Conservation (phyloP, 1,140 invertebrate genomes). For the Dendrolimus punctatus region DNA sequence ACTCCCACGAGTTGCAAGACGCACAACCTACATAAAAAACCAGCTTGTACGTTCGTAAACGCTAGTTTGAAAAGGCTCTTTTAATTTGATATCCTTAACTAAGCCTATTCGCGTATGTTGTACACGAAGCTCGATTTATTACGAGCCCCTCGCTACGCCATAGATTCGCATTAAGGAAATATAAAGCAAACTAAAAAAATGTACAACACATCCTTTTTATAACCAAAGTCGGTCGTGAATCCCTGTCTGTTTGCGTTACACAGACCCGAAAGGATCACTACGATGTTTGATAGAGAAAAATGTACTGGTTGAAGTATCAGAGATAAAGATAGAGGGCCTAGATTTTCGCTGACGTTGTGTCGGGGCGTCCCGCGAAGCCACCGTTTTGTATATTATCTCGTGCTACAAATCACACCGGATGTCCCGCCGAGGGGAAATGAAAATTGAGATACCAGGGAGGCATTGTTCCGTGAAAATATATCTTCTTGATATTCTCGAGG, state of each 20-base stretch:
- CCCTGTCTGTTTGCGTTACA: constrained; percentile 13
- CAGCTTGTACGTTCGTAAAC: too few species aligned
- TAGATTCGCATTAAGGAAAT: too few species aligned
- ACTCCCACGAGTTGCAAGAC: too few species aligned
- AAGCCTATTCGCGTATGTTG: too few species aligned
- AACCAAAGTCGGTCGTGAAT: too few species aligned
- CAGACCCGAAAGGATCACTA: constrained; percentile 21
- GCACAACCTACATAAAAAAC: too few species aligned
- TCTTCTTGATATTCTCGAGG: constrained; percentile 60
- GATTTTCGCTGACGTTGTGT: constrained; percentile 45
- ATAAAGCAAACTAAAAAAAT: too few species aligned
- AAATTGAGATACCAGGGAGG: constrained; percentile 63
- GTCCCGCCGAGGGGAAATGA: constrained; percentile 59
- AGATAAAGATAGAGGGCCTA: constrained; percentile 39
- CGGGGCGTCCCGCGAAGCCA: constrained; percentile 42
- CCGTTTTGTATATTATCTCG: constrained; percentile 63
- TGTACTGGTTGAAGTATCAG: constrained; percentile 33
- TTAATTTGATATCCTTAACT: too few species aligned
- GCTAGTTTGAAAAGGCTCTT: too few species aligned
- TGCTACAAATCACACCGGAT: constrained; percentile 64
- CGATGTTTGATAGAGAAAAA: constrained; percentile 36
- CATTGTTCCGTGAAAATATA: constrained; percentile 66
- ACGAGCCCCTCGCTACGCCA: too few species aligned
- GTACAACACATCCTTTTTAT: too few species aligned
- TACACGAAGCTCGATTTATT: too few species aligned